phyloP scores from a whole-genome alignment of 2,113 vertebrate genomes.

The Leucopsar rothschildi region DNA sequence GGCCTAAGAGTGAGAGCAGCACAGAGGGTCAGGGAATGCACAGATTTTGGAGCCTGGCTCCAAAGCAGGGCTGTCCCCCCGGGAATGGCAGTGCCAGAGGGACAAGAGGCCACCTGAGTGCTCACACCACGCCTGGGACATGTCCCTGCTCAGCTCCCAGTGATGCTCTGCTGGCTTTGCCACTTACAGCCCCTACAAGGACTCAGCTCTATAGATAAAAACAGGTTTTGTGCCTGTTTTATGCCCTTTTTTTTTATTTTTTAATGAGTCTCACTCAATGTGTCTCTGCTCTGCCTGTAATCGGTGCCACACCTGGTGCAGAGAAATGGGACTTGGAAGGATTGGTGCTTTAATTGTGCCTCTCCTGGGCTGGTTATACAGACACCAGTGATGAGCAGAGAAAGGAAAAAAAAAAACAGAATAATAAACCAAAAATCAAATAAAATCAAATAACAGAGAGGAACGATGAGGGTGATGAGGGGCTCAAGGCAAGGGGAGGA shows the following conservation, averaged over 20 bases:
- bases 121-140: rapidly evolving
- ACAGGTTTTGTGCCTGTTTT: background rate
- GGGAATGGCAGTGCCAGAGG: rapidly evolving
- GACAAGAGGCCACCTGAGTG: rapidly evolving
- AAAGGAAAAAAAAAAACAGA: background rate
- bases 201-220: background rate
- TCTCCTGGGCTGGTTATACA: background rate
- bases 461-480: background rate
- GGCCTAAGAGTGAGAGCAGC: conserved; percentile 63
- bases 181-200: rapidly evolving
- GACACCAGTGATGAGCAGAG: background rate
- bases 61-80: background rate
- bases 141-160: background rate
- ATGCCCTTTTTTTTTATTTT: too few species aligned
- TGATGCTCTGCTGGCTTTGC: background rate
- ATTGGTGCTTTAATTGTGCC: background rate
- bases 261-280: background rate
- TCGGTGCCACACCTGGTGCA: background rate
- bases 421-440: background rate
- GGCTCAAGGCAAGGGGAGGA: background rate
- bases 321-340: background rate
- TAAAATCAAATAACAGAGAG: background rate
- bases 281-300: background rate
- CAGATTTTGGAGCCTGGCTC: too few species aligned
- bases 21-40: background rate